Percentiles rank a stretch among this genome's conserved stretches.
Conservation (phyloP, 2,113 vertebrate species). For the Alethe diademata region DNA sequence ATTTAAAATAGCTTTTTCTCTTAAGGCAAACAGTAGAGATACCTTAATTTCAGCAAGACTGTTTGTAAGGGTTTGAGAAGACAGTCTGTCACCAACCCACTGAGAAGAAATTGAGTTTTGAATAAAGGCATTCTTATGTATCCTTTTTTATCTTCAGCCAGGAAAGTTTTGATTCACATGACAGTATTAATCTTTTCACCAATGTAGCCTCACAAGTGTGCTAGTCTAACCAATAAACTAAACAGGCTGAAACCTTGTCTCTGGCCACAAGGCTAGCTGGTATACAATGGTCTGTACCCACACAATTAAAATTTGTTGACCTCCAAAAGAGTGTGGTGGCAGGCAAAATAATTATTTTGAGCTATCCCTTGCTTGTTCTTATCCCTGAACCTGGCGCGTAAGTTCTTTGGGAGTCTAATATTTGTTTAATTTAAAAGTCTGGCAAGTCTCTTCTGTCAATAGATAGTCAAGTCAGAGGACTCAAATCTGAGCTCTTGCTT, state of each 20-base stretch:
- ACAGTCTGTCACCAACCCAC: neutral
- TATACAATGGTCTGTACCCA: neutral
- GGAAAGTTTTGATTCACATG: neutral
- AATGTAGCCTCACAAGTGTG: neutral
- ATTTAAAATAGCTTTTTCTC: neutral
- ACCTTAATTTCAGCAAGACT: neutral
- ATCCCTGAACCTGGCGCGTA: neutral
- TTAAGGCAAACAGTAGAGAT: neutral
- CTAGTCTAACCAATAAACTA: neutral
- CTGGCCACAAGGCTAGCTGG: neutral
- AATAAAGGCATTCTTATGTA: neutral
- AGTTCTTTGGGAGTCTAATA: neutral
- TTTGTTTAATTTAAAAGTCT: neutral
- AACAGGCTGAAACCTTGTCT: neutral
- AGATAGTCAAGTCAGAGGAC: neutral
- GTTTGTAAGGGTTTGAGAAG: neutral
- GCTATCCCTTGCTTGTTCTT: neutral
- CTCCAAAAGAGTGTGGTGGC: neutral
- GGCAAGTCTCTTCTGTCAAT: neutral
- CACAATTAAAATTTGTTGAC: neutral
- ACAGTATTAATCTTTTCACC: slow-evolving; percentile 1
- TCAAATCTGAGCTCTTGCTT: neutral
- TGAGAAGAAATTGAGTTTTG: neutral
- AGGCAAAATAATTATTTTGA: neutral
- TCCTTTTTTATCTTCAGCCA: neutral